Evolutionary conservation across 2,888 invertebrate species (phyloP), one percentile per base, ranked within the genome.

Genomic region (Mellilla xanthometata): DNA sequence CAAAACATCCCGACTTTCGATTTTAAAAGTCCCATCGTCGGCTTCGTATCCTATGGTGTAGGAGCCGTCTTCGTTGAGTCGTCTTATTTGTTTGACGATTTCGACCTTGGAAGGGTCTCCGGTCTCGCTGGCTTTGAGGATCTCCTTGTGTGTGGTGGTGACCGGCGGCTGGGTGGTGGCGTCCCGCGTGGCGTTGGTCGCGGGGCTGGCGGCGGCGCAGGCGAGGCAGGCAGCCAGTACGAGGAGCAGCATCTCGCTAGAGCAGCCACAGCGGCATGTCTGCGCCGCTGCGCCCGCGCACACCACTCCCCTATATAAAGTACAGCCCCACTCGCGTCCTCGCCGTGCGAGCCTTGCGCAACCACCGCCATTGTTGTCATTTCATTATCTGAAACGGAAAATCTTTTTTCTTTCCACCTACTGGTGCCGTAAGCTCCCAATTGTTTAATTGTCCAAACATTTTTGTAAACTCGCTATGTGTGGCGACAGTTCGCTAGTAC

Each of bases 41-140:
- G 95, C 95, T 82, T 96, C 96, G 68, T 95, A 96, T 0, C 96
- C 96, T 52, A 95, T 95, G 0, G 95, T 95, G 68, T 96, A 96
- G 0, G 95, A 95, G 15, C 96, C 96, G 70, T 96, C 96, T 38
- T 94, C 94, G 72, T 96, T 96, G 2, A 95, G 90, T 68, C 94
- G 92, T 54, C 95, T 93, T 59, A 96, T 95, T 77, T 95, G 94
- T 72, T 95, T 95, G 13, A 96, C 92, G 62, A 95, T 95, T 70
- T 95, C 94, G 10, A 94, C 91, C 77, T 94, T 94, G 28, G 91
- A 87, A 35, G 93, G 92, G 57, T 93, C 93, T 54, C 91, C 93
- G 2, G 93, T 92, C 79, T 94, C 94, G 24, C 92, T 91, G 19
- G 90, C 89, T 58, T 88, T 88, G 22, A 91, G 76, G 53, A 91